Evolutionary conservation across 2,797 vertebrate species (phyloP).

Genomic region (Aplochiton taeniatus): DNA sequence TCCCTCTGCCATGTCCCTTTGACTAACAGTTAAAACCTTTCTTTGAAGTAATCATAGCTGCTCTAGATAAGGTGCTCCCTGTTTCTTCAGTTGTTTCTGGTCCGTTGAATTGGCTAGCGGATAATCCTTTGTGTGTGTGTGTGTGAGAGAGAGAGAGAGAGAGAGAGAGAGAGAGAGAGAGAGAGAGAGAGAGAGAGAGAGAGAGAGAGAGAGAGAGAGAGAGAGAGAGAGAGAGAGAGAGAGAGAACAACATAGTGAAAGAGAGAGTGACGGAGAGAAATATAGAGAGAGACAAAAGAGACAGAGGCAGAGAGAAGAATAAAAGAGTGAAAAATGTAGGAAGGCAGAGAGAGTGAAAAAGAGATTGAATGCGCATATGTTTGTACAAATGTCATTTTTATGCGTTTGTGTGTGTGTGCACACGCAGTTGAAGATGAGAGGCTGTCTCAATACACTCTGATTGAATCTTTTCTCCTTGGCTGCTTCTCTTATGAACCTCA

Average conservation of each 20-base stretch:
- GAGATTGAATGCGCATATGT: background rate
- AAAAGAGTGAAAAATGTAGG: too few species aligned
- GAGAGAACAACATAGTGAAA: too few species aligned
- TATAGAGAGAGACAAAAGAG: too few species aligned
- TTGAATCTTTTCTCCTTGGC: slow-evolving; percentile 31
- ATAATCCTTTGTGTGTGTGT: slow-evolving; percentile 18
- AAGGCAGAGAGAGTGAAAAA: too few species aligned
- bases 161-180: slow-evolving; percentile 7
- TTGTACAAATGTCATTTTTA: background rate
- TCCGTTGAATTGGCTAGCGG: background rate
- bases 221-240: too few species aligned
- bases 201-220: too few species aligned
- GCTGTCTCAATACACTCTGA: slow-evolving; percentile 24
- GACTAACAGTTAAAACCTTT: slow-evolving; percentile 1
- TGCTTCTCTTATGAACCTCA: slow-evolving; percentile 18
- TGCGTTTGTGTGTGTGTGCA: background rate
- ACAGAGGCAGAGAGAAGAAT: too few species aligned
- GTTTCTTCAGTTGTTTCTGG: background rate
- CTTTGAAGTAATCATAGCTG: slow-evolving; percentile 4
- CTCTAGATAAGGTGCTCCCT: slow-evolving; percentile 11
- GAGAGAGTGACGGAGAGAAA: too few species aligned
- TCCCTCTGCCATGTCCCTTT: background rate
- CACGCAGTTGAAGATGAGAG: slow-evolving; percentile 1
- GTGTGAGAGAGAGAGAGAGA: background rate
- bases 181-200: too few species aligned